Evolutionary conservation across 2,888 invertebrate species (phyloP), one percentile per base, ranked within the genome.

Genomic region (Dryocosmus kuriphilus): DNA sequence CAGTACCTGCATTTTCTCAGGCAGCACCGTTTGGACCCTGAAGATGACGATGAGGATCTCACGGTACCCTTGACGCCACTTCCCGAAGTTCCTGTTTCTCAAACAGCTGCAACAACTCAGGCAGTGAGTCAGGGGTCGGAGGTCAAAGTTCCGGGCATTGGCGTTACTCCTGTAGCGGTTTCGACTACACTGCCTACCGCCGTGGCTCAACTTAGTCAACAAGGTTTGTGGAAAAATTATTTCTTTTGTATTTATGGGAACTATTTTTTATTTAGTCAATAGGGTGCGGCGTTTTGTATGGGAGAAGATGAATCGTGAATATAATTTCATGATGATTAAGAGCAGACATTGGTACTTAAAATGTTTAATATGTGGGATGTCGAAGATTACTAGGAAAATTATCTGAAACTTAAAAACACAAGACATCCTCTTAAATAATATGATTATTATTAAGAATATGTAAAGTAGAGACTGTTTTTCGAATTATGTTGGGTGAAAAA

Each of bases 1-100:
- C 95, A 95, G 90, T 95, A 96, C 89, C 90, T 95, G 80, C 94
- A 95, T 76, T 97, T 96, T 91, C 92, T 96, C 86, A 95, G 95
- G 88, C 95, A 96, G 87, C 94, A 95, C 86, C 94, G 94, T 80
- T 93, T 96, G 86, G 94, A 95, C 86, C 93, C 94, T 82, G 93
- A 94, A 83, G 93, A 93, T 84, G 92, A 93, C 19, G 92, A 93
- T 74, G 93, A 93, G 82, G 90, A 91, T 84, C 87, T 92, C 38
- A 90, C 91, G 2, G 84, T 85, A 5, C 87, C 88, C 63, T 76
- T 89, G 81, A 85, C 88, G 73, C 80, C 85, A 4, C 1, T 35
- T n/a, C 3, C 63, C 7, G 81, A 80, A 16, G 30, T 74, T 19
- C 11, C 81, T 22, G 62, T 62, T 35, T 24, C 76, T 41, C 61